Evolutionary conservation across 2,888 invertebrate genomes (phyloP).

Genomic region (Agrotis puta): DNA sequence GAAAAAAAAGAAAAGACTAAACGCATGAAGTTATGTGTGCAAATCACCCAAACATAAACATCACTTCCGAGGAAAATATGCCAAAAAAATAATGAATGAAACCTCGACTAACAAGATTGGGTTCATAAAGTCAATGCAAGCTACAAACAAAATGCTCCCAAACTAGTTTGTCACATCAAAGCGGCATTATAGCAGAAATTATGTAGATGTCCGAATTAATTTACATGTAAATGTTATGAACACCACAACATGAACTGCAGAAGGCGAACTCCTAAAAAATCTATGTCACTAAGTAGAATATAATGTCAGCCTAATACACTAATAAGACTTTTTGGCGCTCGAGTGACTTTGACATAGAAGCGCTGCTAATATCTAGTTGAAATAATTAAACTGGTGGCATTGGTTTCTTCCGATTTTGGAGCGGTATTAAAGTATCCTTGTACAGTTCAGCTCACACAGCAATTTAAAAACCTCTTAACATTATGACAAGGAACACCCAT

Average conservation of each 20-base stretch:
- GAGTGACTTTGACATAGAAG: too few species aligned
- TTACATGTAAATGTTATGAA: constrained; percentile 39
- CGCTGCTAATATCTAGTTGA: too few species aligned
- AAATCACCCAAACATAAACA: too few species aligned
- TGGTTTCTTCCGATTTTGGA: too few species aligned
- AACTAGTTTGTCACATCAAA: constrained; percentile 51
- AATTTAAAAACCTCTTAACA: too few species aligned
- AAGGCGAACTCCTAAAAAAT: constrained; percentile 24
- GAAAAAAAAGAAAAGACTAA: neutral
- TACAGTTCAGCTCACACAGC: too few species aligned
- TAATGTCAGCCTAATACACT: too few species aligned
- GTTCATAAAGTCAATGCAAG: constrained; percentile 45
- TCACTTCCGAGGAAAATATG: constrained; percentile 16
- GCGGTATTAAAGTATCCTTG: too few species aligned
- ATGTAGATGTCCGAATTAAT: constrained; percentile 45
- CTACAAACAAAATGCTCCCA: constrained; percentile 4
- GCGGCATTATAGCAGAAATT: constrained; percentile 45
- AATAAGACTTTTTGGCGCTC: too few species aligned
- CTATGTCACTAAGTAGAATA: neutral
- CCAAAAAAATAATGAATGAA: constrained; percentile 26
- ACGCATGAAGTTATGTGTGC: neutral
- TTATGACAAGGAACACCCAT: too few species aligned
- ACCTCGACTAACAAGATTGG: constrained; percentile 41
- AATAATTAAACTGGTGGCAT: too few species aligned
- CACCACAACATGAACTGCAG: constrained; percentile 15